Conservation (phyloP, 1,140 invertebrate species). For the Mactra quadrangularis region DNA sequence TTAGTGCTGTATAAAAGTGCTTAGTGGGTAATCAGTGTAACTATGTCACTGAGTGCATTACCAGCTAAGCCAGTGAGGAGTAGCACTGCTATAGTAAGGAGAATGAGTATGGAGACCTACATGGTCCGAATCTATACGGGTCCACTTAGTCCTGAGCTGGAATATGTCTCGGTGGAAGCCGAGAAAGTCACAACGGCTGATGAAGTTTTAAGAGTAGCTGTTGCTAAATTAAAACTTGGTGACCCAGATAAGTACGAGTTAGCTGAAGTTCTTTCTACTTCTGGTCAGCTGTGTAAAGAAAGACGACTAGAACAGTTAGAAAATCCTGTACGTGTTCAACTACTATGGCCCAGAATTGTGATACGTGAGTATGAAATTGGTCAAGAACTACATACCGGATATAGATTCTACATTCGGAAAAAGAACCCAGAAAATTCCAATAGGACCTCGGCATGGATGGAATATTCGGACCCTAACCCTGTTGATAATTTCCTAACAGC, state of each 20-base stretch:
- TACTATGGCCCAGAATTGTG: conserved; percentile 93
- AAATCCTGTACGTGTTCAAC: conserved; percentile 95
- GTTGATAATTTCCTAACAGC: conserved; percentile 94
- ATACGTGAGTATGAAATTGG: conserved; percentile 72
- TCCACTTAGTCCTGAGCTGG: conserved; percentile 93
- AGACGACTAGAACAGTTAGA: conserved; percentile 92
- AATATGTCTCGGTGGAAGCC: conserved; percentile 95
- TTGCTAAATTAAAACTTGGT: conserved; percentile 89
- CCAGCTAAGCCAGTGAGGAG: conserved; percentile 1
- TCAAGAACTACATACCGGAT: conserved; percentile 88
- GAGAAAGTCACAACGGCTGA: conserved; percentile 95
- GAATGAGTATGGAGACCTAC: conserved; percentile 82
- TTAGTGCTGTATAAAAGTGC: neutral
- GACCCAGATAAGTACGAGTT: conserved; percentile 91
- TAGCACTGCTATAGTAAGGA: conserved; percentile 70
- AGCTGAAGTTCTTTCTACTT: conserved; percentile 92
- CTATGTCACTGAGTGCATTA: conserved; percentile 13
- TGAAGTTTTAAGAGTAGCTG: conserved; percentile 94
- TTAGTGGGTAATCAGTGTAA: neutral
- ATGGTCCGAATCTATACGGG: conserved; percentile 94
- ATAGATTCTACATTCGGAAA: conserved; percentile 82
- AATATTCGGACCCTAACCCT: conserved; percentile 88
- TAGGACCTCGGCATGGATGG: conserved; percentile 88
- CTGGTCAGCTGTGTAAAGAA: conserved; percentile 95
- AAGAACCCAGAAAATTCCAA: conserved; percentile 77